phyloP scores from a whole-genome alignment of 2,888 invertebrate species.

The Galerucella pusilla region DNA sequence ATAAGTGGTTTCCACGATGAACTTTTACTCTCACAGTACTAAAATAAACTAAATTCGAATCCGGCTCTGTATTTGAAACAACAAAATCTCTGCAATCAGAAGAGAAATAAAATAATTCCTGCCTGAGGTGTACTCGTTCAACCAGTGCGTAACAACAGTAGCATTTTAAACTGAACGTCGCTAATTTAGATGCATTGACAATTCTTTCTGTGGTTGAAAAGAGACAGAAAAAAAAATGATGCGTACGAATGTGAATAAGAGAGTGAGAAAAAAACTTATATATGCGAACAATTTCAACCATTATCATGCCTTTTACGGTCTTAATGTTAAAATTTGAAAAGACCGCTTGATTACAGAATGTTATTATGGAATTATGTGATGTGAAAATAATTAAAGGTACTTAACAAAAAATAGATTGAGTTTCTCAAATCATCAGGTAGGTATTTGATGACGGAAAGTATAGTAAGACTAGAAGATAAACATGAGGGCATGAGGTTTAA shows the following conservation, averaged over 20 bases:
- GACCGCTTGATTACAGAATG: conserved; percentile 28
- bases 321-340: conserved; percentile 20
- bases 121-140: conserved; percentile 17
- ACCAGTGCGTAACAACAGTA: conserved; percentile 28
- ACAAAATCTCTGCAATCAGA: conserved; percentile 14
- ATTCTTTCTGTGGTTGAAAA: conserved; percentile 18
- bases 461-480: too few relatives aligned
- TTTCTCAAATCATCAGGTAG: neutral
- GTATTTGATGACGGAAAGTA: neutral
- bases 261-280: conserved; percentile 17
- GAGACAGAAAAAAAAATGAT: neutral
- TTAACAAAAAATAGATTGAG: neutral
- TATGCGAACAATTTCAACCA: conserved; percentile 32
- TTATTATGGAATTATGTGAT: conserved; percentile 19
- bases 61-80: conserved; percentile 1
- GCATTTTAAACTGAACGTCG: conserved; percentile 27
- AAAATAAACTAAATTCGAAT: neutral
- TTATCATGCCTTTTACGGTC: conserved; percentile 25
- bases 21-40: too few relatives aligned
- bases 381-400: conserved; percentile 15
- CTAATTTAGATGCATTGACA: conserved; percentile 37
- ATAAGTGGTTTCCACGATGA: too few relatives aligned
- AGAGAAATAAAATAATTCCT: conserved; percentile 25
- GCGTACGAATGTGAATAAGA: conserved; percentile 11
- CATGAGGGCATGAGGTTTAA: too few relatives aligned